phyloP scores from a whole-genome alignment of 2,888 invertebrate genomes.

The Epicampocera succincta region DNA sequence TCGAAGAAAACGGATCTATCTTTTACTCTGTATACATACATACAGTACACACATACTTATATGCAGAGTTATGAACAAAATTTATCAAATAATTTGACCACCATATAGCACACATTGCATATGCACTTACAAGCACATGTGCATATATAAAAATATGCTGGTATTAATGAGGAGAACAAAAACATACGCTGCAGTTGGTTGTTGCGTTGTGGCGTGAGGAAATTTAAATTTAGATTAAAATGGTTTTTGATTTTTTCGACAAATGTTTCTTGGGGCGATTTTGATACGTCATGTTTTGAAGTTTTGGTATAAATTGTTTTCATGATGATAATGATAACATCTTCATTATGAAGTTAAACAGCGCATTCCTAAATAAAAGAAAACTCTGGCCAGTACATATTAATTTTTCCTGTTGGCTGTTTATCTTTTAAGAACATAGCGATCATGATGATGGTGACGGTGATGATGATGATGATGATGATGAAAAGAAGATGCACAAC shows the following conservation, averaged over 20 bases:
- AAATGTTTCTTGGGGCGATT: slow-evolving; percentile 11
- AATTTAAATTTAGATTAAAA: not conserved
- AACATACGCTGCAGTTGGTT: too few species aligned
- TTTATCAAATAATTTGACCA: too few species aligned
- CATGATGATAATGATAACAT: slow-evolving; percentile 1
- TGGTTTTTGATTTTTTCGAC: slow-evolving; percentile 2
- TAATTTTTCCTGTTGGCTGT: not conserved
- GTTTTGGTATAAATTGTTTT: slow-evolving; percentile 14
- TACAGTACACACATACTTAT: too few species aligned
- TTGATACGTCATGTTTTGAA: slow-evolving; percentile 32
- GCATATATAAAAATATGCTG: too few species aligned
- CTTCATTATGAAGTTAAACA: slow-evolving; percentile 28
- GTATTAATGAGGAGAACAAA: too few species aligned
- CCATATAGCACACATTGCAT: too few species aligned
- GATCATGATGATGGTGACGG: not conserved
- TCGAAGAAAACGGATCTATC: too few species aligned
- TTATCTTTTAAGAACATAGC: slow-evolving; percentile 37
- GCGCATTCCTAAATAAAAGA: not conserved
- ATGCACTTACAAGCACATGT: too few species aligned
- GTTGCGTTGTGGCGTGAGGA: not conserved
- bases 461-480: slow-evolving; percentile 16
- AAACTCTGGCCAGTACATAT: not conserved
- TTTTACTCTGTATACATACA: too few species aligned
- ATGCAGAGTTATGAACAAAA: too few species aligned
- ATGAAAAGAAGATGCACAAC: slow-evolving; percentile 52